Base-by-base conservation (phyloP, 2,113 vertebrate genomes). In the Dryoscopus gambensis region DNA sequence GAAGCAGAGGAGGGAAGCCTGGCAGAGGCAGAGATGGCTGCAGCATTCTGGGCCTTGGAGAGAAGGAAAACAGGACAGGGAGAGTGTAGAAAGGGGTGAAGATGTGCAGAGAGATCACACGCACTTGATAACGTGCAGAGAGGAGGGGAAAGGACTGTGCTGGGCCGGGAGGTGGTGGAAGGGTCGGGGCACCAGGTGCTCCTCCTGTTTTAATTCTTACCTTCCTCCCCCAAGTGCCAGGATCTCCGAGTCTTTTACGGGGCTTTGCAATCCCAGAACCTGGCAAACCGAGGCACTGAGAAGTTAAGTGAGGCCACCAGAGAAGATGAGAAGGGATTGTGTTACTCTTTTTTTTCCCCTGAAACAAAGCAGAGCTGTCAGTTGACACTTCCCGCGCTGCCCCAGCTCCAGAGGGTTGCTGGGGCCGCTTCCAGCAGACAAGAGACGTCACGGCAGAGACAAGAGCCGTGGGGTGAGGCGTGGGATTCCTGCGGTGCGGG, bases 341-440 rank as follows among this genome's bases (percentile, higher is more conserved):
- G 84, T 96, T 97, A 94, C 94, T 95, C 90, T 93, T 92, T 93
- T 55, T 55, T 87, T 35, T 63, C 59, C 89, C 80, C 93, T 95
- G 93, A 97, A 96, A 95, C 93, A 96, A 97, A 97, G 94, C 95
- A 95, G 96, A 96, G 91, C 89, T 96, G 91, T 95, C 96, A 95
- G 89, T 95, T 95, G 94, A 97, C 94, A 89, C 91, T 84, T 95
- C 86, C 94, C 59, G 49, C 13, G 13, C 86, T 92, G 89, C 93
- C 93, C 94, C 87, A 89, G 86, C 93, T 95, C 93, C 8, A 2
- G 68, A 84, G 90, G 89, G 88, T 5, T 93, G 79, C 80, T 89
- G 94, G 91, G 93, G 91, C 76, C 0, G 64, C 76, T 96, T 97
- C 89, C 94, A 97, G 86, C 89, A 96, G 89, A 47, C 89, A n/a